Evolutionary conservation across 2,797 vertebrate species (phyloP).

Genomic region (Pagetopsis macropterus): DNA sequence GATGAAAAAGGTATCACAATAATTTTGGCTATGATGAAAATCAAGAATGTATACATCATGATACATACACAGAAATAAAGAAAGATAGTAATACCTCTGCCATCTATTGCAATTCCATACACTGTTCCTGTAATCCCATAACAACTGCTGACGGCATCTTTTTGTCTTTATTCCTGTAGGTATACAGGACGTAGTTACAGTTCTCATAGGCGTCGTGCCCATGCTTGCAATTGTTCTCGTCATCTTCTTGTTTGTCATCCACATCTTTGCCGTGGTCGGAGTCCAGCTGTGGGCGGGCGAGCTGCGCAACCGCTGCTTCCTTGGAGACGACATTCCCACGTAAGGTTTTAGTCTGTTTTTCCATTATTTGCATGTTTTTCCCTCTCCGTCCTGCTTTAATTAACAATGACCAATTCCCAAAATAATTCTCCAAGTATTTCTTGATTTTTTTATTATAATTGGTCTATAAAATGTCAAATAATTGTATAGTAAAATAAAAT

Average conservation of each 20-base stretch:
- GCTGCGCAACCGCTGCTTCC: slow-evolving; percentile 90
- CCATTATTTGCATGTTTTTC: background rate
- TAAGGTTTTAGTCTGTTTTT: slow-evolving; percentile 60
- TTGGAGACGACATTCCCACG: slow-evolving; percentile 84
- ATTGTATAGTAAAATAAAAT: background rate
- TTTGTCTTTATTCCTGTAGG: slow-evolving; percentile 71
- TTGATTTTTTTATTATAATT: background rate
- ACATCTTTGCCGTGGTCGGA: slow-evolving; percentile 91
- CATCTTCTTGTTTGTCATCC: slow-evolving; percentile 91
- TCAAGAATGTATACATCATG: too few species aligned
- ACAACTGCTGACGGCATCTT: background rate
- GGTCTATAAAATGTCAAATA: background rate
- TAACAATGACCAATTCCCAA: background rate
- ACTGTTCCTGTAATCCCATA: background rate
- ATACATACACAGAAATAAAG: too few species aligned
- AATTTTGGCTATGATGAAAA: too few species aligned
- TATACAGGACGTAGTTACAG: slow-evolving; percentile 89
- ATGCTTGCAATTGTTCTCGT: slow-evolving; percentile 92
- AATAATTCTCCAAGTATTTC: background rate
- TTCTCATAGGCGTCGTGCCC: slow-evolving; percentile 90
- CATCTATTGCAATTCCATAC: background rate
- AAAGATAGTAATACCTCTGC: background rate
- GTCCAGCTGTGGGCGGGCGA: slow-evolving; percentile 93
- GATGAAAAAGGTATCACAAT: too few species aligned
- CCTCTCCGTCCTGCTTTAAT: background rate